Percentiles rank a stretch among this genome's conserved stretches.
phyloP scores from a whole-genome alignment of 1,140 invertebrate genomes.

The Drosophila pectinifera region DNA sequence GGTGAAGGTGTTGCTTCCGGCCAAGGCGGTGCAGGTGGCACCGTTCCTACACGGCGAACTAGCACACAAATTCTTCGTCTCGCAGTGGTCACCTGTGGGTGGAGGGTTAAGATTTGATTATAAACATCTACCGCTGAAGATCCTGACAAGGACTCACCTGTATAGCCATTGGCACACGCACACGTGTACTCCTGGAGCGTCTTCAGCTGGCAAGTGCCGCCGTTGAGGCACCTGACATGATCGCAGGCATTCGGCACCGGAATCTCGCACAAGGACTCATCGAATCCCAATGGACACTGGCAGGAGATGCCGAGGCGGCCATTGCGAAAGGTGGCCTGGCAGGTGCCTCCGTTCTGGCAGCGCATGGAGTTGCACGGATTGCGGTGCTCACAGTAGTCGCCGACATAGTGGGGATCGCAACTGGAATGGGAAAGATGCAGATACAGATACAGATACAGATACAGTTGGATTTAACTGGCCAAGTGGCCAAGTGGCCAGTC shows the following conservation, averaged over 20 bases:
- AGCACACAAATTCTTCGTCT: conserved; percentile 94
- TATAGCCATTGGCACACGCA: conserved; percentile 92
- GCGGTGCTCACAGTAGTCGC: conserved; percentile 96
- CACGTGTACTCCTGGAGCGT: conserved; percentile 93
- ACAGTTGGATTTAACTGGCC: no score
- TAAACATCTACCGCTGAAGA: no score
- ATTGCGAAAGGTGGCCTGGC: conserved; percentile 89
- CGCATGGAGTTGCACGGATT: conserved; percentile 96
- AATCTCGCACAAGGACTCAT: conserved; percentile 96
- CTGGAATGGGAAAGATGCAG: conserved; percentile 87
- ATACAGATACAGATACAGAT: conserved; percentile 14
- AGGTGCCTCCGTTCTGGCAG: conserved; percentile 97
- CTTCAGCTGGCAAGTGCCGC: conserved; percentile 92
- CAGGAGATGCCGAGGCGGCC: conserved; percentile 92
- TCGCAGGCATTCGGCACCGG: conserved; percentile 95
- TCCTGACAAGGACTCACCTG: no score
- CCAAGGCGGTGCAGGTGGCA: conserved; percentile 91
- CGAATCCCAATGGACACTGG: conserved; percentile 95
- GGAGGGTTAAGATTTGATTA: not conserved
- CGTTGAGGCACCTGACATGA: conserved; percentile 93
- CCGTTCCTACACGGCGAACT: conserved; percentile 94
- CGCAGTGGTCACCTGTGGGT: conserved; percentile 93
- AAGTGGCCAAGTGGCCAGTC: no score
- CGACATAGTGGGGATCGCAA: conserved; percentile 95
- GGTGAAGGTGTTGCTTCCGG: conserved; percentile 89